Evolutionary conservation across 2,113 vertebrate species (phyloP).

Genomic region (Donacobius atricapilla): DNA sequence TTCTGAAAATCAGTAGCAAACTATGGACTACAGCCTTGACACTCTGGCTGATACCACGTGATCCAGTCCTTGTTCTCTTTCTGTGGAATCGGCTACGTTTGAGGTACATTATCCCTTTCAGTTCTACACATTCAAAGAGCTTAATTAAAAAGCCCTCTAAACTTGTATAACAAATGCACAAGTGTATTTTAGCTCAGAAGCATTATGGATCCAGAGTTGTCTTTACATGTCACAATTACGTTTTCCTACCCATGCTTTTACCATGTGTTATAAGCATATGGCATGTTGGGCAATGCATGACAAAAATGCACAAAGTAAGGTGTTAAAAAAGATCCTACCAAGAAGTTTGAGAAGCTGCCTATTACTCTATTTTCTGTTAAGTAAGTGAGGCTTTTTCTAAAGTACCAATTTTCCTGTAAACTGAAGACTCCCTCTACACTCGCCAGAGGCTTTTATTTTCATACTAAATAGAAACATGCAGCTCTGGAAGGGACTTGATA

Average conservation of each 20-base stretch:
- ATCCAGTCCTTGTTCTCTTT: not conserved
- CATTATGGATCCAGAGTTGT: slow-evolving; percentile 33
- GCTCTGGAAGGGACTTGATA: not conserved
- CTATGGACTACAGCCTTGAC: not conserved
- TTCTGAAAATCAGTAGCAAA: not conserved
- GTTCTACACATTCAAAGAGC: not conserved
- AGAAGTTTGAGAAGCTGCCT: slow-evolving; percentile 50
- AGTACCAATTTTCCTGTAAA: not conserved
- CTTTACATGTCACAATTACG: slow-evolving; percentile 64
- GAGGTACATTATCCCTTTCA: not conserved
- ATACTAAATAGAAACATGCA: not conserved
- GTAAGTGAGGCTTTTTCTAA: not conserved
- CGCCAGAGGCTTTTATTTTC: not conserved
- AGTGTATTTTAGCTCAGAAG: slow-evolving; percentile 48
- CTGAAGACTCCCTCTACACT: not conserved
- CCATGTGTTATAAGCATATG: slow-evolving; percentile 70
- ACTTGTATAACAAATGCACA: slow-evolving; percentile 52
- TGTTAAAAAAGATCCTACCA: slow-evolving; percentile 48
- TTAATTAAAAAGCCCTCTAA: not conserved
- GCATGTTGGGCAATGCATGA: slow-evolving; percentile 65
- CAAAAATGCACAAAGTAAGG: slow-evolving; percentile 54
- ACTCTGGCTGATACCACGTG: not conserved
- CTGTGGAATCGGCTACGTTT: not conserved
- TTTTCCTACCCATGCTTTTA: slow-evolving; percentile 63
- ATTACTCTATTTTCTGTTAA: slow-evolving; percentile 2